Evolutionary conservation across 1,140 invertebrate species (phyloP).

Genomic region (Bombus superbus): DNA sequence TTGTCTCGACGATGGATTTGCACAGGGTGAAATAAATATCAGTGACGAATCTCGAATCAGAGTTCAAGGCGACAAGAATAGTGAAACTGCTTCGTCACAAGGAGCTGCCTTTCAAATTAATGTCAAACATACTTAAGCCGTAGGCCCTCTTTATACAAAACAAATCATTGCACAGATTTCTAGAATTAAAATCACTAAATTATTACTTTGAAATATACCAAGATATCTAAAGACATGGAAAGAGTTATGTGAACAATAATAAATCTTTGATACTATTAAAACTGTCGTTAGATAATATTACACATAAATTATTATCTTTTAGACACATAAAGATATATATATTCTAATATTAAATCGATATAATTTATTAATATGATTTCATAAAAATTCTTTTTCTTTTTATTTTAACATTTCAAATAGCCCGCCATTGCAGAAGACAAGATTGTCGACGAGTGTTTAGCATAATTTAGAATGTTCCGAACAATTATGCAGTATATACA

Average conservation of each 20-base stretch:
- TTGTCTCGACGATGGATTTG: background rate
- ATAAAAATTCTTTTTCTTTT: background rate
- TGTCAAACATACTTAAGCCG: constrained; percentile 26
- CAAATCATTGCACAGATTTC: background rate
- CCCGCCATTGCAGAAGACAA: constrained; percentile 2
- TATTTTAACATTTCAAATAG: constrained; percentile 26
- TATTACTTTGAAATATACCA: background rate
- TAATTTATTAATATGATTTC: background rate
- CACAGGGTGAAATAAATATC: background rate
- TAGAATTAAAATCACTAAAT: background rate
- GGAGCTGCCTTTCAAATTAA: constrained; percentile 35
- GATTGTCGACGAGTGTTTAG: background rate
- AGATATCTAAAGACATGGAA: too few species aligned
- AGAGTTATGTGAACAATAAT: background rate
- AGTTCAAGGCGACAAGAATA: constrained; percentile 16
- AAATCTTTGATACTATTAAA: too few species aligned
- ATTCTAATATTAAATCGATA: background rate
- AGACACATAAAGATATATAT: background rate
- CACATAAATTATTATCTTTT: background rate
- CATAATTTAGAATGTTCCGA: background rate
- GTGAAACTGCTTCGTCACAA: background rate
- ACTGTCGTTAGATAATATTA: background rate
- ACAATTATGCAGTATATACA: background rate
- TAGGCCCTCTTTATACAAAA: background rate
- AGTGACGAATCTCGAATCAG: background rate